These are phyloP conservation scores for Odiellus spinosus DNA, from an alignment of 2,888 invertebrate species.

Conservation along the genomic window DNA sequence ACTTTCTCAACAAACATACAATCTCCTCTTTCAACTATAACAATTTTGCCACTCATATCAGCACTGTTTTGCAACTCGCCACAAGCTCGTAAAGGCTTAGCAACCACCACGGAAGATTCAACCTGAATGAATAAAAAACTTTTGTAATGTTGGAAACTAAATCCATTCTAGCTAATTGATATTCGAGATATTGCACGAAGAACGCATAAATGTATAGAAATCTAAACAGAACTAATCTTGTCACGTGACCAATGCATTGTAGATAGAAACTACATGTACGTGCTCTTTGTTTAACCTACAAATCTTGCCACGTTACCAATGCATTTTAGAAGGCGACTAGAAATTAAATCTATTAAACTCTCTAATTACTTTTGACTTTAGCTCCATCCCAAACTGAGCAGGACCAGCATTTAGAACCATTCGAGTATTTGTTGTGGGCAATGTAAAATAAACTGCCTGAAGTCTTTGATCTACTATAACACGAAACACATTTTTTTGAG, in stretches of 20 bases:
- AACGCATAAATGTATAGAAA: too few species aligned
- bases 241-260: too few species aligned
- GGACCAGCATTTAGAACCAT: constrained; percentile 57
- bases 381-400: constrained; percentile 71
- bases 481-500: too few species aligned
- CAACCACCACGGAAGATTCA: constrained; percentile 46
- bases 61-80: constrained; percentile 40
- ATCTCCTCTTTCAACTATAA: constrained; percentile 70
- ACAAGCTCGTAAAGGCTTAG: constrained; percentile 51
- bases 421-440: constrained; percentile 34
- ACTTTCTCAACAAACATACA: constrained; percentile 92
- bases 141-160: background rate
- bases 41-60: constrained; percentile 52
- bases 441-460: constrained; percentile 37
- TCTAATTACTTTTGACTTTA: constrained; percentile 37
- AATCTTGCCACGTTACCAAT: background rate
- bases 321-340: background rate
- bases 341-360: background rate
- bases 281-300: too few species aligned
- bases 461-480: constrained; percentile 39
- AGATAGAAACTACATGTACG: too few species aligned
- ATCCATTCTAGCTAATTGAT: background rate
- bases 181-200: too few species aligned
- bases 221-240: too few species aligned
- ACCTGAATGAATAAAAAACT: constrained; percentile 31